Evolutionary conservation across 2,888 invertebrate genomes (phyloP).

Genomic region (Stictocephala bisonia): DNA sequence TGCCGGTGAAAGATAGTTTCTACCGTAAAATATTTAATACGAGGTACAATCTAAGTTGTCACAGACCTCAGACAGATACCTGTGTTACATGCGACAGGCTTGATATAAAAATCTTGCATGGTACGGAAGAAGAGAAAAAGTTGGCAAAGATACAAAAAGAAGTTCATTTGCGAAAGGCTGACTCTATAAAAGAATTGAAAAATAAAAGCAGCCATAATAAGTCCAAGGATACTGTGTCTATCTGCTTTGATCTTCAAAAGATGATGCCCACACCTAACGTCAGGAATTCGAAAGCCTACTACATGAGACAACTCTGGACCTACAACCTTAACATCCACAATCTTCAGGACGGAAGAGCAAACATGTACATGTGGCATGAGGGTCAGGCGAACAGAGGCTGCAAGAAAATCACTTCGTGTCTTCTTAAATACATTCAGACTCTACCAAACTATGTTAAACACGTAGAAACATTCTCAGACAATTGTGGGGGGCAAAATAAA

Average conservation of each 20-base stretch:
- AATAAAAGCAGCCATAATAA: background rate
- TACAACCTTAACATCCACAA: too few relatives aligned
- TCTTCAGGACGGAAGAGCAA: background rate
- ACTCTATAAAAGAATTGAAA: conserved; percentile 12
- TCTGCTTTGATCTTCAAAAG: conserved; percentile 31
- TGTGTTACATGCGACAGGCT: conserved; percentile 29
- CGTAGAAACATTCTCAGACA: too few relatives aligned
- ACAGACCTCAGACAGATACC: conserved; percentile 20
- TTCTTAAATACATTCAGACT: too few relatives aligned
- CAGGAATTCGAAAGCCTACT: conserved; percentile 11
- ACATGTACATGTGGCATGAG: conserved; percentile 40
- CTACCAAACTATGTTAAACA: too few relatives aligned
- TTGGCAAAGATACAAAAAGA: too few relatives aligned
- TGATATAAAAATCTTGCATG: conserved; percentile 7
- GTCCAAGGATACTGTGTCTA: background rate
- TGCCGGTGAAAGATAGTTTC: conserved; percentile 27
- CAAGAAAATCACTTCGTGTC: too few relatives aligned
- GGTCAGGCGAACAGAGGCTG: too few relatives aligned
- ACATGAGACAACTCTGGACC: too few relatives aligned
- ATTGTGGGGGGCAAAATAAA: too few relatives aligned
- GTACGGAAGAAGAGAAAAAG: conserved; percentile 1
- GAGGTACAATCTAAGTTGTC: conserved; percentile 26
- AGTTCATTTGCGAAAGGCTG: too few relatives aligned
- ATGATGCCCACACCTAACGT: conserved; percentile 20
- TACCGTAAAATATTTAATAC: too few relatives aligned